Base-by-base conservation (phyloP, 1,140 invertebrate genomes). In the Phocides pigmalion region DNA sequence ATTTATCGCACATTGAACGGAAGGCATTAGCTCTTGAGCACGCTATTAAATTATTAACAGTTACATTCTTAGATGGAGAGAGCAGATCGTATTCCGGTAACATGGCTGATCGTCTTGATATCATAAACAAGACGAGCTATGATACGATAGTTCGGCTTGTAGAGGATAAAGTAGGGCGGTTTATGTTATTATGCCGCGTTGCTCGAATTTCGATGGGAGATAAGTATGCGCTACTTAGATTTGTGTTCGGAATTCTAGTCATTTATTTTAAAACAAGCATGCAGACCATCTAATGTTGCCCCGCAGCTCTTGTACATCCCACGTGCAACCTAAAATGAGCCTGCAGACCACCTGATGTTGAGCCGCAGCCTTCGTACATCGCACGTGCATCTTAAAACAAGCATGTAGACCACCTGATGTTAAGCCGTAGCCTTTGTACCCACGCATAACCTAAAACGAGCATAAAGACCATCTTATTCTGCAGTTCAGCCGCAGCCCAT, bases 21-120 rank as follows among this genome's bases (percentile, higher is more conserved):
- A 58, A 58, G 41, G 25, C 54, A 58, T 58, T 58, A 58, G 39
- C 54, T 22, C 20, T 22, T 28, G 41, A 58, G 54, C 41, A 58
- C 25, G 54, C 54, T 19, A 58, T 46, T 58, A 58, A 58, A 58
- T 58, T 58, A 58, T 58, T 58, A 58, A 58, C 54, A 46, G 54
- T 58, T 58, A 58, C 54, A 58, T 58, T 58, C 54, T 58, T 46
- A 46, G 37, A 25, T 44, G 32, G 28, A 37, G 50, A 15, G 51
- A 56, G 5, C 16, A 41, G 53, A 56, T 56, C 53, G 53, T 58
- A 56, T 56, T 56, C 53, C 53, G 53, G 53, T 56, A 54, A 56
- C 53, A 56, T 19, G 37, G 12, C 51, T 56, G 53, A 56, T 56
- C 53, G 53, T 14, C 42, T 25, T 41, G 53, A 56, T 56, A 56